Base-by-base conservation (phyloP, 2,113 vertebrate genomes). In the Phasianus colchicus region DNA sequence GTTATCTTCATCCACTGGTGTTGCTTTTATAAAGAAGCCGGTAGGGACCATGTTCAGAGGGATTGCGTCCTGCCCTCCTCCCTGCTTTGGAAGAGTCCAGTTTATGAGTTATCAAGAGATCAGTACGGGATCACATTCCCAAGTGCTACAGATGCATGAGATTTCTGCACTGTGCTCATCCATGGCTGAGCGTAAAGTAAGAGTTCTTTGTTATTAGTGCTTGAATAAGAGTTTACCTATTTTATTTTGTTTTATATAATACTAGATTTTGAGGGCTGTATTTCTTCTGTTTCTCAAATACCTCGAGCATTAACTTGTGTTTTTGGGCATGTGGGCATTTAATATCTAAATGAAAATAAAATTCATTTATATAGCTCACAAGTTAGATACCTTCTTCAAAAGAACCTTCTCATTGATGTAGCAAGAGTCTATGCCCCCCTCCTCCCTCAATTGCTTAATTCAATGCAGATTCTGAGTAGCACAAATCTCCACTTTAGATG, bases 41-140 rank as follows among this genome's bases (percentile, higher is more conserved):
- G 60, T 16, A 36, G 22, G 36, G 36, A 20, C 11, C 1, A 0
- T 2, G 19, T 29, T 34, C 47, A 42, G 1, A 17, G 32, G 5
- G 19, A 0, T 0, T 29, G 38, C 0, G 1, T 58, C 8, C 48
- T 52, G 13, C 40, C 17, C 24, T 45, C 6, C 17, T 17, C 1
- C 45, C 54, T 16, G 15, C 2, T 0, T 1, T 43, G 34, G 8
- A 10, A 17, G 29, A 7, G 15, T 0, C 2, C 4, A 7, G 52
- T 2, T 16, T 2, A 0, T 1, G 19, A 45, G 10, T n/a, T 55
- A 36, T 5, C 0, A 0, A 8, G 0, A 29, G 19, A 11, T 27
- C 60, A 0, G 1, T 11, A 40, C 19, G 19, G 14, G 32, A 78
- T 4, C 0, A 0, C 2, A 6, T 6, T 92, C 47, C 25, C 21